A percentile compares a stretch with the other conserved stretches of the same genome.
These are phyloP conservation scores for Silurus meridionalis DNA, from an alignment of 2,113 vertebrate species.

Conservation along the genomic window DNA sequence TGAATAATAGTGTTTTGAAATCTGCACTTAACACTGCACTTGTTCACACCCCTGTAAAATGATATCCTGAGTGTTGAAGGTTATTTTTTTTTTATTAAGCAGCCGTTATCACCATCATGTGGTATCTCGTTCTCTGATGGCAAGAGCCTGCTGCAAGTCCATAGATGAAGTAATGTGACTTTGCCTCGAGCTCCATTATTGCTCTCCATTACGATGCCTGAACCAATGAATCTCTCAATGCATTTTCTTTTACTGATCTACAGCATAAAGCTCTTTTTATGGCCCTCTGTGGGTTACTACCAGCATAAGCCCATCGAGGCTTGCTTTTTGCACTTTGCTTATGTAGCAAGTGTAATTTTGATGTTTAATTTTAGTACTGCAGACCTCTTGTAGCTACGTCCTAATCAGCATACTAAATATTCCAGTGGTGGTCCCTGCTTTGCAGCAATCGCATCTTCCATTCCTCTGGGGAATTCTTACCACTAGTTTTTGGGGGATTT, in stretches of 20 bases:
- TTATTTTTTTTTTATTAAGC: slow-evolving; percentile 31
- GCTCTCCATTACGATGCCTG: slow-evolving; percentile 26
- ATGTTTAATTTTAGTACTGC: not conserved
- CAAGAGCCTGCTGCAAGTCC: slow-evolving; percentile 22
- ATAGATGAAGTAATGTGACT: slow-evolving; percentile 28
- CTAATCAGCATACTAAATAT: not conserved
- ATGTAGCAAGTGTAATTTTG: slow-evolving; percentile 3
- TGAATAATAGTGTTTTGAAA: slow-evolving; percentile 40
- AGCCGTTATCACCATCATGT: slow-evolving; percentile 26
- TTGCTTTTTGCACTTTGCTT: not conserved
- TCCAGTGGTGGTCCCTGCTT: not conserved
- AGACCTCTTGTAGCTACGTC: not conserved
- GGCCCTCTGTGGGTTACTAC: slow-evolving; percentile 27
- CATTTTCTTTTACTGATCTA: slow-evolving; percentile 22
- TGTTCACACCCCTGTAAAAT: slow-evolving; percentile 47
- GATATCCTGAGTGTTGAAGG: slow-evolving; percentile 25
- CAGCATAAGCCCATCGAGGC: not conserved
- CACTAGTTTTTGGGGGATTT: not conserved
- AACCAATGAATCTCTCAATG: slow-evolving; percentile 28
- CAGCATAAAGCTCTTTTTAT: slow-evolving; percentile 30
- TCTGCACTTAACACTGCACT: slow-evolving; percentile 39
- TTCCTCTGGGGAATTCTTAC: not conserved
- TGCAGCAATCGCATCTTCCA: not conserved
- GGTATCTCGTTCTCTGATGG: slow-evolving; percentile 27
- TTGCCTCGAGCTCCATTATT: slow-evolving; percentile 31